A percentile compares a stretch with the other conserved stretches of the same genome.
phyloP scores from a whole-genome alignment of 2,797 vertebrate species.

The Halcyon chelicuti region DNA sequence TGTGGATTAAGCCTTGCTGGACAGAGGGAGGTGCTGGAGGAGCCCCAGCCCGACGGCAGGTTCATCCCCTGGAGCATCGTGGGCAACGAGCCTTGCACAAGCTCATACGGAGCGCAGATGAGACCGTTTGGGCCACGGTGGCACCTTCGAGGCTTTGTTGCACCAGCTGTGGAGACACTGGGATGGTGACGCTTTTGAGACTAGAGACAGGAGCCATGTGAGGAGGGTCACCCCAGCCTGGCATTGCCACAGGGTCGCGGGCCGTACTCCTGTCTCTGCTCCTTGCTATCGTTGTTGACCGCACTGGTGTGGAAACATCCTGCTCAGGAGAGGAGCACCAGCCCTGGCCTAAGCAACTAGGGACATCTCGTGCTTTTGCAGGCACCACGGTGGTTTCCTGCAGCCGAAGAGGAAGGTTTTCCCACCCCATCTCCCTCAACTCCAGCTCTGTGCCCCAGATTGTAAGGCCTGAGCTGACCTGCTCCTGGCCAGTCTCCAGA shows the following conservation, averaged over 20 bases:
- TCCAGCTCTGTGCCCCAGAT: background rate
- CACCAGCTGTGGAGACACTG: background rate
- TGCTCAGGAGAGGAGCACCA: background rate
- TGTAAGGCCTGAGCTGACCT: background rate
- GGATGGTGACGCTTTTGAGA: background rate
- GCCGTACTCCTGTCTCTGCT: background rate
- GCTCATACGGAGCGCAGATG: fast-evolving
- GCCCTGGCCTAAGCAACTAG: background rate
- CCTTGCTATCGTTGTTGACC: background rate
- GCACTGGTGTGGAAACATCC: background rate
- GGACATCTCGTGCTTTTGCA: background rate
- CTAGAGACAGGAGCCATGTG: background rate
- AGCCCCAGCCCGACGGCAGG: background rate
- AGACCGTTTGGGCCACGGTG: background rate
- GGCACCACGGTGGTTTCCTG: background rate
- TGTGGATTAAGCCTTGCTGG: background rate
- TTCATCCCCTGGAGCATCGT: background rate
- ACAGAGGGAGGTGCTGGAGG: background rate
- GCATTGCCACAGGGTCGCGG: fast-evolving
- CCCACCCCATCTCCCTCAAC: background rate
- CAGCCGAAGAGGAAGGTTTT: conserved; percentile 22
- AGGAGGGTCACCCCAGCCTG: background rate
- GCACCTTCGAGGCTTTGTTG: background rate
- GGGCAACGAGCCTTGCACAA: background rate
- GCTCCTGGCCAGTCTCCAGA: background rate